A percentile compares a stretch with the other conserved stretches of the same genome.
Evolutionary conservation across 64 coral and sea anemone species (phyloP).

Genomic region (Pachyseris speciosa): DNA sequence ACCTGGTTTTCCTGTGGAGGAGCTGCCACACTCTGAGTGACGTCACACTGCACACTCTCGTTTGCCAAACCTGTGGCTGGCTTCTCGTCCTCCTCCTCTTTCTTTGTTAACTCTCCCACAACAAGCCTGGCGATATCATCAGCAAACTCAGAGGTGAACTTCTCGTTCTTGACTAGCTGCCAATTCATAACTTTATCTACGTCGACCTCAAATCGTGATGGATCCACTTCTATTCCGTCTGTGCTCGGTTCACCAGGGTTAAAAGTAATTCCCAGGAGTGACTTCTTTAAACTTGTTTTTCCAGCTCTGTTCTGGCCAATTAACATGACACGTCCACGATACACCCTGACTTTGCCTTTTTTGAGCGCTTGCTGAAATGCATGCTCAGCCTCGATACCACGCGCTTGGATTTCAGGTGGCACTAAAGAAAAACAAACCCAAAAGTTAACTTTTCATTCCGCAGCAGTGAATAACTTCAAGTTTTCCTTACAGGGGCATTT

Average conservation of each 20-base stretch:
- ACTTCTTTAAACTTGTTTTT: constrained; percentile 78
- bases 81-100: constrained; percentile 17
- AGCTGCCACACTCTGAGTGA: neutral
- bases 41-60: neutral
- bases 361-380: constrained; percentile 23
- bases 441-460: neutral
- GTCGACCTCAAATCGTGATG: constrained; percentile 44
- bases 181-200: constrained; percentile 33
- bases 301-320: constrained; percentile 67
- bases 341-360: constrained; percentile 36
- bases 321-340: constrained; percentile 30
- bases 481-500: no score
- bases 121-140: constrained; percentile 53
- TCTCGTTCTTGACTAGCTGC: constrained; percentile 37
- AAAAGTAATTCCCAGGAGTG: constrained; percentile 48
- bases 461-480: neutral
- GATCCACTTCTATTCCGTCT: constrained; percentile 69
- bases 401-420: constrained; percentile 46
- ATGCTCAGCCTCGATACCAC: constrained; percentile 17
- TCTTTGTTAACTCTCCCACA: neutral
- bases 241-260: constrained; percentile 53
- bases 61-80: neutral
- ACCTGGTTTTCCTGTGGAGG: neutral
- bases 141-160: constrained; percentile 35
- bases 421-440: neutral